Percentiles rank a stretch among this genome's conserved stretches.
phyloP scores from a whole-genome alignment of 2,888 invertebrate genomes.

The Mesodorylaimus sp. region DNA sequence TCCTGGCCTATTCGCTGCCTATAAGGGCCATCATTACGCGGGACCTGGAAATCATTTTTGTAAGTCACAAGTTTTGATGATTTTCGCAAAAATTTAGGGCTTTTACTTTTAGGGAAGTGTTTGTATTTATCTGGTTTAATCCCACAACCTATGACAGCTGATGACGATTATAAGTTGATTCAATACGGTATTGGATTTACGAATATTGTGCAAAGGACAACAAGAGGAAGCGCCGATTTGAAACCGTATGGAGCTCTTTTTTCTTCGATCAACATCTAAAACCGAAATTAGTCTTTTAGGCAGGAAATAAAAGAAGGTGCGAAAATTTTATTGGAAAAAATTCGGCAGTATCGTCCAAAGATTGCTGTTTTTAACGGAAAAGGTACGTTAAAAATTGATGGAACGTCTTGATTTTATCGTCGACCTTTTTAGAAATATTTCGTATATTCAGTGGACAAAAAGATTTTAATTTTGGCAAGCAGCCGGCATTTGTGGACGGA shows the following conservation, averaged over 20 bases:
- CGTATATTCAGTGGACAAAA: slow-evolving; percentile 92
- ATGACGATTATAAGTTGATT: slow-evolving; percentile 77
- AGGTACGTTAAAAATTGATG: too few species aligned
- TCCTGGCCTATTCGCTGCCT: slow-evolving; percentile 87
- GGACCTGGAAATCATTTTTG: slow-evolving; percentile 98
- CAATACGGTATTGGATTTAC: slow-evolving; percentile 93
- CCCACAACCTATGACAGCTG: slow-evolving; percentile 81
- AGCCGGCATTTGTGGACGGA: slow-evolving; percentile 65
- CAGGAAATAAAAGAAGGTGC: slow-evolving; percentile 44
- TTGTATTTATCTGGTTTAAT: slow-evolving; percentile 80
- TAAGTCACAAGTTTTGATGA: too few species aligned
- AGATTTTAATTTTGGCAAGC: slow-evolving; percentile 86
- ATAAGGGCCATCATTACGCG: slow-evolving; percentile 94
- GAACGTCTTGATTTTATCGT: not conserved
- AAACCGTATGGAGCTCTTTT: slow-evolving; percentile 44
- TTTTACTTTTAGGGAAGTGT: slow-evolving; percentile 63
- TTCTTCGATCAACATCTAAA: too few species aligned
- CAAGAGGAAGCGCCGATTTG: slow-evolving; percentile 84
- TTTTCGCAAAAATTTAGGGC: too few species aligned
- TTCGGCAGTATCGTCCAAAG: slow-evolving; percentile 77
- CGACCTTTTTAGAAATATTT: slow-evolving; percentile 49
- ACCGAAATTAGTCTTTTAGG: slow-evolving; percentile 20
- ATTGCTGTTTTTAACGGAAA: slow-evolving; percentile 97
- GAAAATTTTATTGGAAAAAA: slow-evolving; percentile 65
- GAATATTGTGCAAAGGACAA: slow-evolving; percentile 86